Evolutionary conservation across 2,888 invertebrate genomes (phyloP).

Genomic region (Zygogramma bicolorata): DNA sequence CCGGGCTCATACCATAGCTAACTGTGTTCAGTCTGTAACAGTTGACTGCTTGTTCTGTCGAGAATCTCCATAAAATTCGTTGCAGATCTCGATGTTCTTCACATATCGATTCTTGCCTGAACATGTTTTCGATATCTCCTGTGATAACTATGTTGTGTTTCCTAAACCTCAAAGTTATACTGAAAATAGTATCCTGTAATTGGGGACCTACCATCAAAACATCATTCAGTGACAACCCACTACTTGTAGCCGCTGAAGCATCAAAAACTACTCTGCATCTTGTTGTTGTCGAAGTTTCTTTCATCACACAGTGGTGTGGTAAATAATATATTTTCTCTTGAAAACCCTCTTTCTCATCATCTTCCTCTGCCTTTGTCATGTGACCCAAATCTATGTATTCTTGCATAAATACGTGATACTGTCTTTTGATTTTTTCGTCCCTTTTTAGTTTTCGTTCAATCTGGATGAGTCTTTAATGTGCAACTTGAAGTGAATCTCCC

Average conservation of each 20-base stretch:
- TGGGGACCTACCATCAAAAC: slow-evolving; percentile 27
- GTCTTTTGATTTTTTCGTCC: neutral
- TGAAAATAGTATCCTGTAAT: slow-evolving; percentile 36
- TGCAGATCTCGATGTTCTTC: slow-evolving; percentile 39
- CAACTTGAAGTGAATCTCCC: slow-evolving; percentile 22
- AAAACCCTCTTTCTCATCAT: neutral
- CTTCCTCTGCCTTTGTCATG: slow-evolving; percentile 25
- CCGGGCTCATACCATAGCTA: slow-evolving; percentile 34
- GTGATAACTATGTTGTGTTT: slow-evolving; percentile 37
- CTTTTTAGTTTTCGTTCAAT: neutral
- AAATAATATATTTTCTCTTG: slow-evolving; percentile 17
- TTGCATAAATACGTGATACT: slow-evolving; percentile 32
- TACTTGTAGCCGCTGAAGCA: slow-evolving; percentile 19
- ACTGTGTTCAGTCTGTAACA: slow-evolving; percentile 36
- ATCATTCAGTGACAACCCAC: slow-evolving; percentile 37
- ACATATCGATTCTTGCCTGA: slow-evolving; percentile 40
- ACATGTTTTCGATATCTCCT: slow-evolving; percentile 52
- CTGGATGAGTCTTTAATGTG: neutral
- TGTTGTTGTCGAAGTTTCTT: slow-evolving; percentile 26
- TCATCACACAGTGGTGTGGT: slow-evolving; percentile 32
- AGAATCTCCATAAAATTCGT: slow-evolving; percentile 42
- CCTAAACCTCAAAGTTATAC: slow-evolving; percentile 45
- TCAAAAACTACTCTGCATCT: slow-evolving; percentile 38
- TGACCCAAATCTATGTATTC: slow-evolving; percentile 34
- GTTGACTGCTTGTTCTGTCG: slow-evolving; percentile 19